A percentile compares a stretch with the other conserved stretches of the same genome.
phyloP scores from a whole-genome alignment of 2,888 invertebrate species.

The Coelopa pilipes region DNA sequence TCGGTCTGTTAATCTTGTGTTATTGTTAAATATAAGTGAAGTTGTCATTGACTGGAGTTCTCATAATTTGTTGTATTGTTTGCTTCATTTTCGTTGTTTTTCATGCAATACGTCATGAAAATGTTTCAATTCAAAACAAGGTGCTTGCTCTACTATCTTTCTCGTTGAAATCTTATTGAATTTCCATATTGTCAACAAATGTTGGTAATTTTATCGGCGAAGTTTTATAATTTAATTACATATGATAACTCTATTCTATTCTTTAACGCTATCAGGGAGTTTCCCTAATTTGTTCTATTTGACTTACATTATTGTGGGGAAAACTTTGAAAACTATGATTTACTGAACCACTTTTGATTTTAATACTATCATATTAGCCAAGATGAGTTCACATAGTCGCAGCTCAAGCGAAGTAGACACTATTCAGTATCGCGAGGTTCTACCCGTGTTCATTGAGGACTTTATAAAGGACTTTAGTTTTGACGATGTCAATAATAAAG shows the following conservation, averaged over 20 bases:
- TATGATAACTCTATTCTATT: too few relatives aligned
- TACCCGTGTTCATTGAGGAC: conserved; percentile 48
- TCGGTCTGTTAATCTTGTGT: background rate
- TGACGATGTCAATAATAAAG: conserved; percentile 47
- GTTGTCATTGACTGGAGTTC: conserved; percentile 23
- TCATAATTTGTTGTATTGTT: conserved; percentile 16
- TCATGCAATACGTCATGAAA: background rate
- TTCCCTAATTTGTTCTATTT: background rate
- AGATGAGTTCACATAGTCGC: conserved; percentile 50
- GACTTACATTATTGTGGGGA: background rate
- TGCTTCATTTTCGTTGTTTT: too few relatives aligned
- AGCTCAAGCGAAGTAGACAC: conserved; percentile 52
- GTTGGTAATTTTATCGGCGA: conserved; percentile 8
- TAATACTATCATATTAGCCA: conserved; percentile 24
- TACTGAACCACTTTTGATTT: too few relatives aligned
- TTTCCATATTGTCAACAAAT: background rate
- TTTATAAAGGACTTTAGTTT: conserved; percentile 51
- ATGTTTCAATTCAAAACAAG: conserved; percentile 23
- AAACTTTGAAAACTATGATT: conserved; percentile 38
- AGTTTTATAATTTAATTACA: too few relatives aligned
- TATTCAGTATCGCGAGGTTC: conserved; percentile 47
- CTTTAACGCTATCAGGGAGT: too few relatives aligned
- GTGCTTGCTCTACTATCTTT: background rate
- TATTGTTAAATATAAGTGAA: too few relatives aligned
- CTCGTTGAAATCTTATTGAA: too few relatives aligned